Evolutionary conservation across 2,113 vertebrate genomes (phyloP).

Genomic region (Thamnophis sirtalis): DNA sequence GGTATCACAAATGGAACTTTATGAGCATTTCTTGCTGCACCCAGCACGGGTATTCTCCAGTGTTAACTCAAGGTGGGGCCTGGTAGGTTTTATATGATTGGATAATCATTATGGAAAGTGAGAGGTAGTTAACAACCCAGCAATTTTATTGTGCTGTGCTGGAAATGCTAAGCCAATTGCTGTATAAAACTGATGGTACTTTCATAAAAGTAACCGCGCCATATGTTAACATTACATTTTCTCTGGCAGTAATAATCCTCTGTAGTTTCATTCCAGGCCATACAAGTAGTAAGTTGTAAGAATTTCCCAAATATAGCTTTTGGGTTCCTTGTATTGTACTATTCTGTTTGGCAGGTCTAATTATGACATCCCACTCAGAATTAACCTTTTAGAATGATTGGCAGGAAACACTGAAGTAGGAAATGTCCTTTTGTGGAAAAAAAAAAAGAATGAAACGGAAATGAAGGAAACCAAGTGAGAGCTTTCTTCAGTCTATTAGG

Average conservation of each 20-base stretch:
- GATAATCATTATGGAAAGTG: not conserved
- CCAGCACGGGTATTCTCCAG: rapidly evolving
- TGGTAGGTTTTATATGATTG: slow-evolving; percentile 30
- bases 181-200: slow-evolving; percentile 15
- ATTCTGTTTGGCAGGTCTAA: slow-evolving; percentile 49
- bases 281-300: not conserved
- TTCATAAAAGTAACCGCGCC: not conserved
- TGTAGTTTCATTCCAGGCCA: slow-evolving; percentile 26
- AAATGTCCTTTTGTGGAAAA: slow-evolving; percentile 45
- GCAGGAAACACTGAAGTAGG: slow-evolving; percentile 37
- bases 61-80: slow-evolving; percentile 21
- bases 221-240: not conserved
- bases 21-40: not conserved
- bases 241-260: not conserved
- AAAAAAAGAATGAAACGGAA: slow-evolving; percentile 57
- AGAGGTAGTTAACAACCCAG: not conserved
- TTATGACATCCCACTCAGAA: slow-evolving; percentile 37
- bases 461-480: slow-evolving; percentile 48
- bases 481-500: slow-evolving; percentile 50
- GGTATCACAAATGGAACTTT: not conserved
- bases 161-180: slow-evolving; percentile 25
- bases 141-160: rapidly evolving
- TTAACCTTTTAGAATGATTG: slow-evolving; percentile 56
- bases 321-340: slow-evolving; percentile 35
- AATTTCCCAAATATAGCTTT: not conserved